Percentiles rank a stretch among this genome's conserved stretches.
Conservation (phyloP, 2,113 vertebrate species). For the Tychaedon coryphoeus region DNA sequence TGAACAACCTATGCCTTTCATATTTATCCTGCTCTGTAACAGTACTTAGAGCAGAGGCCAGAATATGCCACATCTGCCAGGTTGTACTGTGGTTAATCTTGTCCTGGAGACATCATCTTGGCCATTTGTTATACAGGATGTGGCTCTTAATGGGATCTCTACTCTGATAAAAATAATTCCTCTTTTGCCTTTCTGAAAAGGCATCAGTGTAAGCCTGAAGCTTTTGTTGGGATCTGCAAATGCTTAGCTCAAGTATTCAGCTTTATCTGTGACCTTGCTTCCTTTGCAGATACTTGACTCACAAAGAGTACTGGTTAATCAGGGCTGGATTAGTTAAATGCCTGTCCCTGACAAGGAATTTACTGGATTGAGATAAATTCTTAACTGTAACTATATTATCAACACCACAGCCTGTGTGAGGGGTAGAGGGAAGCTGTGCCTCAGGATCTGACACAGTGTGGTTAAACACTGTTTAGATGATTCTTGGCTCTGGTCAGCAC, state of each 20-base stretch:
- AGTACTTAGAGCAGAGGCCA: neutral
- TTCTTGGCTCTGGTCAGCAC: neutral
- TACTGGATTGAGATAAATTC: constrained; percentile 12
- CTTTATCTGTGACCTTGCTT: constrained; percentile 54
- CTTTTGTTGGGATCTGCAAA: neutral
- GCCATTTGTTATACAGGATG: neutral
- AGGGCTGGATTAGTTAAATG: constrained; percentile 40
- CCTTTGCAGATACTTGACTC: constrained; percentile 20
- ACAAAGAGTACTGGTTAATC: constrained; percentile 22
- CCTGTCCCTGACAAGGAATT: constrained; percentile 53
- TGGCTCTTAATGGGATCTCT: neutral
- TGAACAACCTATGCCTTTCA: neutral
- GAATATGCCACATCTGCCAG: neutral
- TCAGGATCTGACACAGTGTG: neutral
- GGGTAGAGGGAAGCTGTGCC: neutral
- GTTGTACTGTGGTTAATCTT: neutral
- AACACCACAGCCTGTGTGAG: neutral
- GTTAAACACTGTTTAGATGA: neutral
- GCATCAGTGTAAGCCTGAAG: neutral
- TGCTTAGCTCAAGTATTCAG: neutral
- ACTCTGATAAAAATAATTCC: neutral
- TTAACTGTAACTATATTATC: neutral
- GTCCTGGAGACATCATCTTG: neutral
- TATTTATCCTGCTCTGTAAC: neutral
- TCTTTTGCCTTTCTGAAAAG: neutral